A percentile compares a stretch with the other conserved stretches of the same genome.
Evolutionary conservation across 2,888 invertebrate genomes (phyloP).

Genomic region (Digitonthophagus gazella): DNA sequence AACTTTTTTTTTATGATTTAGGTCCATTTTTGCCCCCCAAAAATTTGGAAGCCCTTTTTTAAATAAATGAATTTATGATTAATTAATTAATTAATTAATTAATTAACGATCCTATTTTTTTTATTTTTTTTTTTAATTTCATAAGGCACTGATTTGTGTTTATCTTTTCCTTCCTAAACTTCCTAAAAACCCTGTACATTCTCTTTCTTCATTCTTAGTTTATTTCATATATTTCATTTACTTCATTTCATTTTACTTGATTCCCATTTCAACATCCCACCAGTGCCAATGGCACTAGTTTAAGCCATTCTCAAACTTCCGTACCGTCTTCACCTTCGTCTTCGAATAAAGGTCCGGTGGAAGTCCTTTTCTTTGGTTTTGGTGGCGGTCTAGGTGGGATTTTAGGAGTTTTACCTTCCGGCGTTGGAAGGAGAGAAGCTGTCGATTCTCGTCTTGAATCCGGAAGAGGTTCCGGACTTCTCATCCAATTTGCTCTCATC

Average conservation of each 20-base stretch:
- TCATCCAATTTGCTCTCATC: conserved; percentile 44
- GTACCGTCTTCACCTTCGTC: conserved; percentile 88
- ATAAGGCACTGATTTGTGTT: conserved; percentile 14
- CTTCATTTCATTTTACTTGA: not conserved
- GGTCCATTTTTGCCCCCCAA: not conserved
- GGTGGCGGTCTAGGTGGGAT: conserved; percentile 82
- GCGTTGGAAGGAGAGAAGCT: conserved; percentile 35
- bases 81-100: not conserved
- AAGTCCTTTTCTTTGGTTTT: conserved; percentile 75
- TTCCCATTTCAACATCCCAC: conserved; percentile 39
- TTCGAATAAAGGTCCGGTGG: conserved; percentile 75
- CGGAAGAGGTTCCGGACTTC: conserved; percentile 50
- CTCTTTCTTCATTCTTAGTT: not conserved
- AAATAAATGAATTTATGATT: not conserved
- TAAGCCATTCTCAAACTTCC: conserved; percentile 69
- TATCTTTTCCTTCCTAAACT: not conserved
- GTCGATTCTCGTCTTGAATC: conserved; percentile 44
- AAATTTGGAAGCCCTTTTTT: not conserved
- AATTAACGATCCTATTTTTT: not conserved
- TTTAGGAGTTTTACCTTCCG: conserved; percentile 53
- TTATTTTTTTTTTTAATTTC: not conserved
- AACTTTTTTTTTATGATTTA: not conserved
- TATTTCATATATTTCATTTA: not conserved
- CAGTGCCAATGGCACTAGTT: conserved; percentile 47
- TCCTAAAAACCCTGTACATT: too few species aligned